A percentile compares a stretch with the other conserved stretches of the same genome.
Conservation (phyloP, 2,113 vertebrate species). For the Amazona guildingii region DNA sequence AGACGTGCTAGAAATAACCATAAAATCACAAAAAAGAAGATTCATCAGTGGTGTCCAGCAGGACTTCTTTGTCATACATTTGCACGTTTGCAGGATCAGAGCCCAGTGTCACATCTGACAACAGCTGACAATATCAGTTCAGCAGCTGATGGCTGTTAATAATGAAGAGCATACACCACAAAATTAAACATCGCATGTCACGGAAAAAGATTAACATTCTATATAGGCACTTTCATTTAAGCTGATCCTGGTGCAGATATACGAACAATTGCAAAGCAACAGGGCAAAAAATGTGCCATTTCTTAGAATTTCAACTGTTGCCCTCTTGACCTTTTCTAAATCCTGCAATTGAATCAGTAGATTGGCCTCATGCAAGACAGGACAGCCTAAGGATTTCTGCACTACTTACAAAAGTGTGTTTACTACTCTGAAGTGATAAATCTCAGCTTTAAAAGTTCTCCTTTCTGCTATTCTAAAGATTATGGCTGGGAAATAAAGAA, state of each 20-base stretch:
- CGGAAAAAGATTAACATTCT: not conserved
- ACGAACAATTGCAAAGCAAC: not conserved
- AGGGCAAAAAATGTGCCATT: not conserved
- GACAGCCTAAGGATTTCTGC: not conserved
- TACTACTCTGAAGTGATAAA: not conserved
- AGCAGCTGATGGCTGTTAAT: not conserved
- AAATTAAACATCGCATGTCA: not conserved
- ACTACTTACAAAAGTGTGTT: not conserved
- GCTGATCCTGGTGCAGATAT: not conserved
- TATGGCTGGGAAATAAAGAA: not conserved
- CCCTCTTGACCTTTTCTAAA: not conserved
- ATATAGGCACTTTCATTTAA: not conserved
- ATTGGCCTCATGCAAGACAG: not conserved
- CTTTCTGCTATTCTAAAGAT: not conserved
- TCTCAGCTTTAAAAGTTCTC: not conserved
- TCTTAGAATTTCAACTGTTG: not conserved
- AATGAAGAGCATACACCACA: not conserved
- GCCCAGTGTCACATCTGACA: not conserved
- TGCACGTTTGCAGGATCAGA: not conserved
- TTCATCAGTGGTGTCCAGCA: not conserved
- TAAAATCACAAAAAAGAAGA: not conserved
- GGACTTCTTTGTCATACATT: not conserved
- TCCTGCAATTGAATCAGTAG: not conserved
- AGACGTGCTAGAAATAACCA: not conserved
- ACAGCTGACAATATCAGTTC: not conserved